Conservation (phyloP, 2,113 vertebrate species). For the rabbit (Oryctolagus cuniculus) region DNA sequence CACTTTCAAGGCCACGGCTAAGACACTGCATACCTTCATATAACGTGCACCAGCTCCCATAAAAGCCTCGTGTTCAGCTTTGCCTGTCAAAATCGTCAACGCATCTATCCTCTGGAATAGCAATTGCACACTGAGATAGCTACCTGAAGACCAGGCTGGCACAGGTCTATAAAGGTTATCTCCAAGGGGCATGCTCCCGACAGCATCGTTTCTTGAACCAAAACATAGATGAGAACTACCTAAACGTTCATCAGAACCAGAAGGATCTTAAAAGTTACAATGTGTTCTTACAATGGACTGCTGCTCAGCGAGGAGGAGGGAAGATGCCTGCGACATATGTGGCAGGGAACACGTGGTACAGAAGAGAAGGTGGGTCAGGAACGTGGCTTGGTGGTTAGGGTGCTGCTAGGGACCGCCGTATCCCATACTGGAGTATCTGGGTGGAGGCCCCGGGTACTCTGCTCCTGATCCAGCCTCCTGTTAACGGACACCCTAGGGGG, state of each 20-base stretch:
- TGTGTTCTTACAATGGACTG: background rate
- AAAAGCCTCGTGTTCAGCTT: background rate
- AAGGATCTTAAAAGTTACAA: background rate
- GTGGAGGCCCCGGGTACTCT: too few species aligned
- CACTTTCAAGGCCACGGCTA: background rate
- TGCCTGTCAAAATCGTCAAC: background rate
- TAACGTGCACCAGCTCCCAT: background rate
- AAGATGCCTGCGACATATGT: background rate
- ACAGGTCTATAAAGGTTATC: background rate
- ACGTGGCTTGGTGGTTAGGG: too few species aligned
- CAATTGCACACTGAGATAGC: background rate
- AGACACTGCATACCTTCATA: background rate
- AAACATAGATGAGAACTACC: background rate
- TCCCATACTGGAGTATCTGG: too few species aligned
- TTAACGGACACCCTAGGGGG: too few species aligned
- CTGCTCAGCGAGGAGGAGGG: background rate
- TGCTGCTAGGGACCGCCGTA: too few species aligned
- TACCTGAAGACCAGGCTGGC: background rate
- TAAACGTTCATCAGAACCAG: background rate
- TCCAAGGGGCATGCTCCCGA: background rate
- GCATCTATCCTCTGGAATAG: background rate
- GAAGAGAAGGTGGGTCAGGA: background rate
- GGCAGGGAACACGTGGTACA: background rate
- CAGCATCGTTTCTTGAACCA: background rate
- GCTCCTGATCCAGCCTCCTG: too few species aligned